A percentile compares a stretch with the other conserved stretches of the same genome.
Evolutionary conservation across 2,797 vertebrate species (phyloP).

Genomic region (Rhynchotus rufescens): DNA sequence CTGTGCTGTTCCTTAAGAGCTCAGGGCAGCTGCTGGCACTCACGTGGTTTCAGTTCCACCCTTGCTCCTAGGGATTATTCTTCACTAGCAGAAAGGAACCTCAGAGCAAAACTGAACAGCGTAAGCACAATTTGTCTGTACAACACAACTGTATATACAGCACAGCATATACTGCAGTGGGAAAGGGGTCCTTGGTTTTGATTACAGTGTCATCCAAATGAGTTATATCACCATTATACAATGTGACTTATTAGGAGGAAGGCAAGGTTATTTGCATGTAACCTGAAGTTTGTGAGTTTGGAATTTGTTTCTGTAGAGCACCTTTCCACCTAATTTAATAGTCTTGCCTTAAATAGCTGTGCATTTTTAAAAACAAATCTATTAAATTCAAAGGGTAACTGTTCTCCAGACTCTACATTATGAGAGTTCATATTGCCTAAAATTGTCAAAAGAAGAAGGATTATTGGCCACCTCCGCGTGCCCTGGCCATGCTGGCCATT

Average conservation of each 20-base stretch:
- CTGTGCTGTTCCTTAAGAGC: background rate
- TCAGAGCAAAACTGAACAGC: background rate
- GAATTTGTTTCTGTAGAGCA: background rate
- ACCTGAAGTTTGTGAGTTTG: background rate
- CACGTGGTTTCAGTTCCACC: background rate
- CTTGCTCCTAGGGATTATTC: background rate
- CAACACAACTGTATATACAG: background rate
- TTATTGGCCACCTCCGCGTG: background rate
- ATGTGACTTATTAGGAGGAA: background rate
- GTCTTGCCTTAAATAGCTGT: background rate
- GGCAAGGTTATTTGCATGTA: background rate
- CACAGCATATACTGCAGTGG: background rate
- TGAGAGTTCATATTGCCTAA: background rate
- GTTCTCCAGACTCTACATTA: background rate
- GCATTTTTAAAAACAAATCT: background rate
- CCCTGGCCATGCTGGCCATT: background rate
- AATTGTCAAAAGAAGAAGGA: background rate
- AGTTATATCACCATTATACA: background rate
- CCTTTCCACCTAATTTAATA: background rate
- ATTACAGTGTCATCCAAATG: background rate
- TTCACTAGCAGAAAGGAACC: background rate
- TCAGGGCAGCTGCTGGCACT: background rate
- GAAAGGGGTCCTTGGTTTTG: background rate
- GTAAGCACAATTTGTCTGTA: background rate
- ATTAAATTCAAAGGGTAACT: background rate